Evolutionary conservation across 2,888 invertebrate genomes (phyloP).

Genomic region (Drosophila cracens): DNA sequence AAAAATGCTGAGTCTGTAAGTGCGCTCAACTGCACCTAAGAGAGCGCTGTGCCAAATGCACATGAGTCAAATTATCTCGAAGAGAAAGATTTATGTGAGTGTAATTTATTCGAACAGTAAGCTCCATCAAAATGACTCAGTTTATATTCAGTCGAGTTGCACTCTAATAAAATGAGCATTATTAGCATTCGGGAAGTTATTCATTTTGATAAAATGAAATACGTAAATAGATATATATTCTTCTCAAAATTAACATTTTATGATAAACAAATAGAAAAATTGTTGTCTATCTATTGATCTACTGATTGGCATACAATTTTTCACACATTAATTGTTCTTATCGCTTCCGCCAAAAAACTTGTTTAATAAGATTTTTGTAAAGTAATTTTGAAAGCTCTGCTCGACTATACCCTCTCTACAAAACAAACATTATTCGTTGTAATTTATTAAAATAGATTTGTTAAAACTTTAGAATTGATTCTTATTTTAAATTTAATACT

Average conservation of each 20-base stretch:
- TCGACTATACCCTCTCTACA: not conserved
- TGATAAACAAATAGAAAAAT: not conserved
- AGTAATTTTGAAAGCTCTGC: not conserved
- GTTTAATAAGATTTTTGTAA: not conserved
- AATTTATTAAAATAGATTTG: not conserved
- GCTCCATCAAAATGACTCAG: not conserved
- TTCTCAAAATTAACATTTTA: not conserved
- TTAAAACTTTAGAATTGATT: not conserved
- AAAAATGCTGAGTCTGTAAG: not conserved
- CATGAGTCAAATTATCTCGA: not conserved
- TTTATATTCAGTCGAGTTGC: not conserved
- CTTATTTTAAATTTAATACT: not conserved
- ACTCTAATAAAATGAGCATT: not conserved
- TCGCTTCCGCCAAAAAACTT: not conserved
- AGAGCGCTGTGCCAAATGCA: constrained; percentile 16
- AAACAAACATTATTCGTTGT: not conserved
- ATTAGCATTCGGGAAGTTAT: not conserved
- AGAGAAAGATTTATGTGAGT: constrained; percentile 13
- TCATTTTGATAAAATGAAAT: not conserved
- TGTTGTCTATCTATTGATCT: too few relatives aligned
- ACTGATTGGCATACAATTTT: not conserved
- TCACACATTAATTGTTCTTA: not conserved
- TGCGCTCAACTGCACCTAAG: constrained; percentile 31
- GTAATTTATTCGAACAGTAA: not conserved
- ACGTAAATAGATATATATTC: not conserved